A percentile compares a stretch with the other conserved stretches of the same genome.
phyloP scores from a whole-genome alignment of 2,888 invertebrate genomes.

The Neoaliturus tenellus region DNA sequence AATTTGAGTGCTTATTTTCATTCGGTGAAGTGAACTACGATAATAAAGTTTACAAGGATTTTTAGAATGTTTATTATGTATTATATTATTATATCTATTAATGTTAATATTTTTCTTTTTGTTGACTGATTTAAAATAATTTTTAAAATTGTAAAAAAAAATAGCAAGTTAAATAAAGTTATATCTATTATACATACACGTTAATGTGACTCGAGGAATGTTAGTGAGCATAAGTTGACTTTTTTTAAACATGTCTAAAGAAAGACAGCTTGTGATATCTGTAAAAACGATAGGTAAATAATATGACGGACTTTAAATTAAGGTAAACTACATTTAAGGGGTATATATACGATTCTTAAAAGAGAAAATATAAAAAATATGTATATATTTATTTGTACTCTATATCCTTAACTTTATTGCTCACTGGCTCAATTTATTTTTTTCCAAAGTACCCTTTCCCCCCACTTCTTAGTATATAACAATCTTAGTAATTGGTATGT shows the following conservation, averaged over 20 bases:
- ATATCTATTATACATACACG: constrained; percentile 46
- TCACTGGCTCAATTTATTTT: constrained; percentile 14
- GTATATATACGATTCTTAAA: constrained; percentile 57
- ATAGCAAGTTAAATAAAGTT: constrained; percentile 50
- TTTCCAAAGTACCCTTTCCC: not conserved
- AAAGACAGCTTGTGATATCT: constrained; percentile 49
- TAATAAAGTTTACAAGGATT: not conserved
- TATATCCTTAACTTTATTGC: constrained; percentile 27
- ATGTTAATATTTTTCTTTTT: constrained; percentile 56
- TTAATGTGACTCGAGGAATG: constrained; percentile 16
- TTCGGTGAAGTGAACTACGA: constrained; percentile 31
- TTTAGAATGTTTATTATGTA: constrained; percentile 48
- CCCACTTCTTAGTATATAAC: not conserved
- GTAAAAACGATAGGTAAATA: constrained; percentile 52
- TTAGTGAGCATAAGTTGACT: constrained; percentile 48
- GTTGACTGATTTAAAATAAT: constrained; percentile 54
- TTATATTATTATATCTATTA: constrained; percentile 55
- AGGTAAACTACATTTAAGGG: constrained; percentile 54
- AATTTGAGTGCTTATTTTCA: constrained; percentile 48
- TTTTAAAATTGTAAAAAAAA: constrained; percentile 57
- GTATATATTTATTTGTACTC: constrained; percentile 53
- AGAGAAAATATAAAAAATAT: constrained; percentile 53
- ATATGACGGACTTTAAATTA: constrained; percentile 54
- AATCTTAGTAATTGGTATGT: too few species aligned
- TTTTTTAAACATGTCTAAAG: constrained; percentile 46